Evolutionary conservation across 2,888 invertebrate genomes (phyloP).

Genomic region (Ashinkailepas kermadecensis): DNA sequence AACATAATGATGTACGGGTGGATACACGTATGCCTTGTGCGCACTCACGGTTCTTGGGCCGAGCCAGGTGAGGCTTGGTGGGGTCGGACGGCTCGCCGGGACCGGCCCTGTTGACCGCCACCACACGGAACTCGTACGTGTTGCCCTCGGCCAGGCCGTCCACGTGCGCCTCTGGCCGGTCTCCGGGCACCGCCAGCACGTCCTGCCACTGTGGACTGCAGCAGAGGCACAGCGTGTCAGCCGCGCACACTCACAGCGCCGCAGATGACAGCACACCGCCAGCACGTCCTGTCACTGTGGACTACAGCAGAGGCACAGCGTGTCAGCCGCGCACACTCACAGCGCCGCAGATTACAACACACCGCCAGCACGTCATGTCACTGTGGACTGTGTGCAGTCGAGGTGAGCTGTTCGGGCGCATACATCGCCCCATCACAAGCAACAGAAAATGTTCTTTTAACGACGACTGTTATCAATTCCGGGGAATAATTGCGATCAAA

Average conservation of each 20-base stretch:
- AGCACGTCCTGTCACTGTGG: conserved; percentile 91
- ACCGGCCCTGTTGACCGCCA: conserved; percentile 86
- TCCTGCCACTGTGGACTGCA: conserved; percentile 81
- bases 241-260: too few species aligned
- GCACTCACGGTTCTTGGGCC: conserved; percentile 71
- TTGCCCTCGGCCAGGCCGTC: conserved; percentile 81
- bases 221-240: background rate
- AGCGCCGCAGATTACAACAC: too few species aligned
- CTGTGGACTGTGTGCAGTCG: too few species aligned
- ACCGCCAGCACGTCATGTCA: too few species aligned
- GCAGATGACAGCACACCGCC: conserved; percentile 50
- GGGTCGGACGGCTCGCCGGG: conserved; percentile 81
- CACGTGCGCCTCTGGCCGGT: conserved; percentile 72
- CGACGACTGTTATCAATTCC: too few species aligned
- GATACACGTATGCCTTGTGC: background rate
- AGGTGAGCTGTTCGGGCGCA: too few species aligned
- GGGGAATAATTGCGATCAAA: too few species aligned
- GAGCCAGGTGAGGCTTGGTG: conserved; percentile 74
- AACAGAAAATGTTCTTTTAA: too few species aligned
- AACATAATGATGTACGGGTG: too few species aligned
- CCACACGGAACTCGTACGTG: conserved; percentile 82
- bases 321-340: too few species aligned
- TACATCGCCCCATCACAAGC: too few species aligned
- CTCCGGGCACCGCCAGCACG: conserved; percentile 81
- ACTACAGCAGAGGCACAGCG: conserved; percentile 41